Percentiles rank a stretch among this genome's conserved stretches.
These are phyloP conservation scores for Venturia canescens DNA, from an alignment of 1,140 invertebrate genomes.

Conservation along the genomic window DNA sequence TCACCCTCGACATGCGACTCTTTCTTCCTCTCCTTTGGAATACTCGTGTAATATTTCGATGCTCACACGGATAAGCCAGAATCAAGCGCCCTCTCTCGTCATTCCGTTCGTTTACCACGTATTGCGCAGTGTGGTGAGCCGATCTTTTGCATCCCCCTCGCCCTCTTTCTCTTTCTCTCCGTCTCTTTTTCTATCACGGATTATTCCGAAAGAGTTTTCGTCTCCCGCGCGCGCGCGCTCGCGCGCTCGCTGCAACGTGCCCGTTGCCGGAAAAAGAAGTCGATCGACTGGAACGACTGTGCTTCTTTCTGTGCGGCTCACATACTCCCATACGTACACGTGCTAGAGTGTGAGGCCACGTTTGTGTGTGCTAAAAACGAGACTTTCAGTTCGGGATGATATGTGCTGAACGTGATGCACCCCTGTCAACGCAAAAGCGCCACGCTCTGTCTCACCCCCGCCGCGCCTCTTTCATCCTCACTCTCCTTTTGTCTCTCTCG, in stretches of 20 bases:
- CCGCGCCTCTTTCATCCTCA: background rate
- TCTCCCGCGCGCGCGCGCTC: background rate
- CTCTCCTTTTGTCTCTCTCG: background rate
- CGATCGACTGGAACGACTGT: slow-evolving; percentile 42
- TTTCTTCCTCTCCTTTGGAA: background rate
- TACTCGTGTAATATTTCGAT: slow-evolving; percentile 25
- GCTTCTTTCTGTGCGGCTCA: background rate
- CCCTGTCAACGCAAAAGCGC: slow-evolving; percentile 39
- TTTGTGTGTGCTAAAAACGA: slow-evolving; percentile 18
- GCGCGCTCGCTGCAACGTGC: slow-evolving; percentile 21
- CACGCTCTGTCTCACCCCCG: slow-evolving; percentile 30
- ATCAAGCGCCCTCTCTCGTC: slow-evolving; percentile 4
- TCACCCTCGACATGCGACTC: slow-evolving; percentile 33
- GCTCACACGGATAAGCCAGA: slow-evolving; percentile 32
- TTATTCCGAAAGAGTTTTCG: slow-evolving; percentile 36
- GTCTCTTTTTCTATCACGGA: slow-evolving; percentile 8
- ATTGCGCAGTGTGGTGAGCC: background rate
- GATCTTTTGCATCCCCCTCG: background rate
- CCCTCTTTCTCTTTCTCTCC: background rate
- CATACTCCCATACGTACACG: background rate
- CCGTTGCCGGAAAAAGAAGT: slow-evolving; percentile 42
- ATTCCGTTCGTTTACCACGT: slow-evolving; percentile 31
- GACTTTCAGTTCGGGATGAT: slow-evolving; percentile 11
- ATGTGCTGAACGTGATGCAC: slow-evolving; percentile 45
- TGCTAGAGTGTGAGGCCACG: background rate